Evolutionary conservation across 2,797 vertebrate genomes (phyloP).

Genomic region (Alectoris magna): DNA sequence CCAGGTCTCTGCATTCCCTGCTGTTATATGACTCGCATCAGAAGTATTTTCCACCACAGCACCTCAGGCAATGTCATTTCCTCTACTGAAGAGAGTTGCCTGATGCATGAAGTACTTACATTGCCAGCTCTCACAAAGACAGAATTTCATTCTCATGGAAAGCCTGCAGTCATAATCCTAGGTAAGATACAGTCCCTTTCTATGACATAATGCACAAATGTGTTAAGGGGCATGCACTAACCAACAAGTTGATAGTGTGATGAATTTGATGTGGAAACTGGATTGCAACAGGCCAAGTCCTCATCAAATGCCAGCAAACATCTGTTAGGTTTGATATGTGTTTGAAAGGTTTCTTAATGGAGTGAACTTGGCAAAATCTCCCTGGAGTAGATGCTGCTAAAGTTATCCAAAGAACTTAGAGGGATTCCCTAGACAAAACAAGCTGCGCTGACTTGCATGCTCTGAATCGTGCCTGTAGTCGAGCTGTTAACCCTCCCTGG

Average conservation of each 20-base stretch:
- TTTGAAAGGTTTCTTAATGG: slow-evolving; percentile 9
- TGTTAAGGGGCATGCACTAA: neutral
- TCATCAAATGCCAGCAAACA: neutral
- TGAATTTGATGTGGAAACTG: neutral
- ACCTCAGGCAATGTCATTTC: neutral
- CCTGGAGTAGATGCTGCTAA: neutral
- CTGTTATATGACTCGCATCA: neutral
- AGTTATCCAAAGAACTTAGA: neutral
- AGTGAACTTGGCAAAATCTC: slow-evolving; percentile 9
- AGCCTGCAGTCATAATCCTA: neutral
- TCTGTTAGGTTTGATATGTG: neutral
- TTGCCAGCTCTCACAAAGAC: neutral
- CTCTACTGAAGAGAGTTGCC: neutral
- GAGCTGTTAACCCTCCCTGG: neutral
- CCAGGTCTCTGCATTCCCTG: neutral
- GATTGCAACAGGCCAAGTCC: neutral
- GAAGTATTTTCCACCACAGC: neutral
- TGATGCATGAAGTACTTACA: neutral
- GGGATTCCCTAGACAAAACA: neutral
- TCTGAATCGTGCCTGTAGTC: neutral
- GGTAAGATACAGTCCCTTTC: neutral
- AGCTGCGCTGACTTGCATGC: neutral
- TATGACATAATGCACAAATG: neutral
- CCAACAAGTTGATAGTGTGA: neutral
- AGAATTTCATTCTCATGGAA: neutral